Base-by-base conservation (phyloP, 2,113 vertebrate species). In the Ochotona princeps region DNA sequence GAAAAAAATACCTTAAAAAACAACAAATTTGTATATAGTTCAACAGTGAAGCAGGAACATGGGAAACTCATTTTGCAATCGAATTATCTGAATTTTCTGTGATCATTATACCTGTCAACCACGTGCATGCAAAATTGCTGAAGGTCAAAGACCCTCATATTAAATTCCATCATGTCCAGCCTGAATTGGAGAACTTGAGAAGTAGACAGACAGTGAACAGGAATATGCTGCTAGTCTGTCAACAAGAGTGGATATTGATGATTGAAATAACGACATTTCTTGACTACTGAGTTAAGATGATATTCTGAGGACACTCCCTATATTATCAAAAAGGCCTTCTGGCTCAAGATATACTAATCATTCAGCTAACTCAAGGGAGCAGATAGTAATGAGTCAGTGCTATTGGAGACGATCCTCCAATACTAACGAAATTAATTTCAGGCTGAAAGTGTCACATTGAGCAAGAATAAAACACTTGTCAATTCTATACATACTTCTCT, bases 1-100 rank as follows among this genome's bases (percentile, higher is more conserved):
- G 57, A 73, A 5, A 96, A 94, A 87, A 96, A 92, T 72, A 28
- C 51, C 97, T 96, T 87, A 95, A 84, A 93, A 96, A 23, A 8
- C 72, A 95, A 94, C 30, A 93, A 96, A 96, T 84, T 32, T 83
- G 79, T 95, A 96, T 92, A 78, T 74, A 72, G 28, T 35, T 88
- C 93, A 97, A 96, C 49, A 92, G 44, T 66, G 92, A 93, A 95
- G 95, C 87, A 65, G 87, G 38, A 51, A 67, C 32, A 44, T 17
- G 74, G n/a, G 83, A 97, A 96, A 97, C 23, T 70, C 75, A 95
- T 89, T 95, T 97, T 95, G 90, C 5, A 51, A 97, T 96, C 47
- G 63, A 96, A 95, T 97, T 97, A 97, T 96, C 86, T 96, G 13
- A 69, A 94, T 97, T 91, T 97, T 82, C 96, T 97, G 89, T 49